phyloP scores from a whole-genome alignment of 2,797 vertebrate genomes.

The Bovichtus variegatus region DNA sequence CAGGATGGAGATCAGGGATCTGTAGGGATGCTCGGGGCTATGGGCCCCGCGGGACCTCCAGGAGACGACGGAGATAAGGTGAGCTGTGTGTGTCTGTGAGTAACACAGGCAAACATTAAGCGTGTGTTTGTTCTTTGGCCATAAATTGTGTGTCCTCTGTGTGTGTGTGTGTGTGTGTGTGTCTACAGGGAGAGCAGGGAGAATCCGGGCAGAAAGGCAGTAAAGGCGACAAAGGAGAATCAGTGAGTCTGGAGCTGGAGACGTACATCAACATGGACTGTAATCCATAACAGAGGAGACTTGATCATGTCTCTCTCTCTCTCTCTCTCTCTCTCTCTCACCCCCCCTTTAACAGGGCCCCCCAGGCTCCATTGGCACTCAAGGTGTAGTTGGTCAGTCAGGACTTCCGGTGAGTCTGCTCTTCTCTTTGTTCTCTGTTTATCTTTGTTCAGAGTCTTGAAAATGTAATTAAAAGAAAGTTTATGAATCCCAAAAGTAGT shows the following conservation, averaged over 20 bases:
- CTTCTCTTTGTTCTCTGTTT: not conserved
- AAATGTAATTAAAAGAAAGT: not conserved
- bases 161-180: conserved; percentile 33
- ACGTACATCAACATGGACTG: not conserved
- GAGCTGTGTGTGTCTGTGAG: conserved; percentile 18
- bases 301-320: conserved; percentile 9
- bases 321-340: not conserved
- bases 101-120: too few relatives aligned
- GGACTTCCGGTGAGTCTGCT: conserved; percentile 82
- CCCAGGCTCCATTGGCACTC: conserved; percentile 89
- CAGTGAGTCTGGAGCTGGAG: conserved; percentile 84
- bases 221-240: conserved; percentile 98
- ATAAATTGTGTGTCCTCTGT: conserved; percentile 24
- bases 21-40: conserved; percentile 90
- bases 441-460: not conserved
- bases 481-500: not conserved
- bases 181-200: conserved; percentile 93
- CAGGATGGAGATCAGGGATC: conserved; percentile 96
- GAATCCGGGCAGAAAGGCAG: conserved; percentile 96
- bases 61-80: conserved; percentile 99
- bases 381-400: conserved; percentile 94
- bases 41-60: conserved; percentile 91
- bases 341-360: conserved; percentile 88
- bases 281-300: not conserved
- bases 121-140: conserved; percentile 13